Percentiles rank a stretch among this genome's conserved stretches.
phyloP scores from a whole-genome alignment of 2,797 vertebrate species.

The Diglossa cyanea region DNA sequence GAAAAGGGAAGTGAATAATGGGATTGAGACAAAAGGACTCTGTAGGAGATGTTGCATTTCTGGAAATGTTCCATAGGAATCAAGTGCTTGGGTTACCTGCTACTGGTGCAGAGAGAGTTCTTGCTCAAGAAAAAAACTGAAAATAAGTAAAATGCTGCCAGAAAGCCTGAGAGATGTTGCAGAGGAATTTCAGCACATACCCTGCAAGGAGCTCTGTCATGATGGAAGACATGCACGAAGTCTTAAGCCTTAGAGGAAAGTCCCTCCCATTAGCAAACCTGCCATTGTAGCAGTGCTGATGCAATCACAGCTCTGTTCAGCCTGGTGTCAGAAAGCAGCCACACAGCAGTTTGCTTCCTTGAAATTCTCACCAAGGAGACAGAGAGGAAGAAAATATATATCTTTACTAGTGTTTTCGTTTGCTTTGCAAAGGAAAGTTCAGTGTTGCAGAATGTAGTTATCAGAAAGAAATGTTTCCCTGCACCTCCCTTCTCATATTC shows the following conservation, averaged over 20 bases:
- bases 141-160: neutral
- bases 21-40: neutral
- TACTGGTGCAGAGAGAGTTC: neutral
- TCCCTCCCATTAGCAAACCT: neutral
- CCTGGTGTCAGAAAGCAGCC: neutral
- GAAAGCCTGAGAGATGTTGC: neutral
- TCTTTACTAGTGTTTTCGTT: neutral
- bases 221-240: neutral
- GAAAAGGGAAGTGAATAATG: neutral
- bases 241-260: neutral
- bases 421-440: neutral
- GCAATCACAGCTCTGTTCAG: neutral
- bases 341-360: neutral
- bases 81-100: neutral
- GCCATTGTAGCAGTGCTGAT: neutral
- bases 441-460: neutral
- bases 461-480: neutral
- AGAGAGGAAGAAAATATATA: neutral
- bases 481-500: neutral
- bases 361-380: neutral
- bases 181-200: neutral
- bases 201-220: neutral
- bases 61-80: neutral
- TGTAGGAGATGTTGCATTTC: neutral
- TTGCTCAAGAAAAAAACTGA: neutral